A percentile compares a stretch with the other conserved stretches of the same genome.
Conservation (phyloP, 2,113 vertebrate genomes). For the Corythaeola cristata region DNA sequence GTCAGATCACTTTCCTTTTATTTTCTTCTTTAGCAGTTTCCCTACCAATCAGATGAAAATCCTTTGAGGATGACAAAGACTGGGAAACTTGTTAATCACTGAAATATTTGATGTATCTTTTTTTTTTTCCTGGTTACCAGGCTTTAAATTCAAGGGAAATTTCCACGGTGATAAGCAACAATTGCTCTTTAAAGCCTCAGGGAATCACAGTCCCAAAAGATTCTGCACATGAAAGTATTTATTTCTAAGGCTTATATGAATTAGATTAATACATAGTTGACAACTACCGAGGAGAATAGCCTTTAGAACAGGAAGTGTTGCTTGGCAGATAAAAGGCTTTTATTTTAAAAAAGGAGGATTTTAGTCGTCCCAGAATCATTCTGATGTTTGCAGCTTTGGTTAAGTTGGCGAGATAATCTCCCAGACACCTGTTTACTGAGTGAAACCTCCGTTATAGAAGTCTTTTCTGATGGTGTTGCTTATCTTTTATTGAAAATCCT, state of each 20-base stretch:
- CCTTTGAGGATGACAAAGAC: conserved; percentile 13
- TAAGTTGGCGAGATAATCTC: conserved; percentile 54
- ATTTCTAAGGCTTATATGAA: conserved; percentile 46
- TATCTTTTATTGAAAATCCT: conserved; percentile 35
- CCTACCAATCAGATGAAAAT: background rate
- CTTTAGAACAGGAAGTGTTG: conserved; percentile 23
- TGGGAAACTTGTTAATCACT: background rate
- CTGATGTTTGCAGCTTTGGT: conserved; percentile 42
- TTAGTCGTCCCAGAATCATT: background rate
- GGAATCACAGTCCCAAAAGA: conserved; percentile 33
- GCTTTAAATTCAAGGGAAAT: conserved; percentile 35
- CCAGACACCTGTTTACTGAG: conserved; percentile 52
- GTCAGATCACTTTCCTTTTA: conserved; percentile 14
- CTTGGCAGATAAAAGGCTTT: conserved; percentile 51
- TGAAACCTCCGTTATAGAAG: background rate
- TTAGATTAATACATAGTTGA: conserved; percentile 52
- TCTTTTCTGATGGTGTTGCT: background rate
- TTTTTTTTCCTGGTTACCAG: background rate
- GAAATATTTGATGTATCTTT: background rate
- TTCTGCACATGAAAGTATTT: conserved; percentile 47
- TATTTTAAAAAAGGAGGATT: background rate
- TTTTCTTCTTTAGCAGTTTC: conserved; percentile 24
- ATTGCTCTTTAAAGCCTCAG: conserved; percentile 38
- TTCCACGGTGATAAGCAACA: conserved; percentile 34
- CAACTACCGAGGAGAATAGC: background rate